Percentiles rank a stretch among this genome's conserved stretches.
Evolutionary conservation across 2,797 vertebrate genomes (phyloP).

Genomic region (Sebastes nivosus): DNA sequence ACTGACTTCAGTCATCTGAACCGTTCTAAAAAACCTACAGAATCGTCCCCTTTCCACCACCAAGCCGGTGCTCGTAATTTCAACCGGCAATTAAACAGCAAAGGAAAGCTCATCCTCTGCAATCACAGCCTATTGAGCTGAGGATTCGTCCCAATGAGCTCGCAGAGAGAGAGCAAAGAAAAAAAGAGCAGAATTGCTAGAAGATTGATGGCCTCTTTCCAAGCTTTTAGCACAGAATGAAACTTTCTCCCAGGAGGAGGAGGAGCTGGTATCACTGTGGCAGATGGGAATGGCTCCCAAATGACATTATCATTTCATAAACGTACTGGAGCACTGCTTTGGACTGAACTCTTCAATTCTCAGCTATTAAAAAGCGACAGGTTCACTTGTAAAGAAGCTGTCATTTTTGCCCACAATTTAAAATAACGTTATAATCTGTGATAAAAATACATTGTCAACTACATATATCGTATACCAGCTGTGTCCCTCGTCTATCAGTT

Average conservation of each 20-base stretch:
- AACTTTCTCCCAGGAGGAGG: constrained; percentile 21
- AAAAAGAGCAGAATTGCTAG: not conserved
- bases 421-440: not conserved
- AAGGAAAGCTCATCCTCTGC: constrained; percentile 3
- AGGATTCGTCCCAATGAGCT: not conserved
- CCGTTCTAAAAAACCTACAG: not conserved
- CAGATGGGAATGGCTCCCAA: constrained; percentile 2
- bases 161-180: not conserved
- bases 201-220: constrained; percentile 6
- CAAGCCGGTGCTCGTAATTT: not conserved
- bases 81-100: not conserved
- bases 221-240: constrained; percentile 1
- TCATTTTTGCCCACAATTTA: not conserved
- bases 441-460: not conserved
- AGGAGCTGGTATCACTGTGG: not conserved
- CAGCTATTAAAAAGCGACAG: not conserved
- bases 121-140: constrained; percentile 12
- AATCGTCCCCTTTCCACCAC: not conserved
- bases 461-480: not conserved
- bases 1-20: not conserved
- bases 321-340: not conserved
- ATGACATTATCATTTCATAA: constrained; percentile 16
- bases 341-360: not conserved
- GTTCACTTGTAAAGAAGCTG: not conserved
- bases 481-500: no score